These are phyloP conservation scores for Hozukius guyotensis DNA, from an alignment of 2,797 vertebrate species.

Conservation along the genomic window DNA sequence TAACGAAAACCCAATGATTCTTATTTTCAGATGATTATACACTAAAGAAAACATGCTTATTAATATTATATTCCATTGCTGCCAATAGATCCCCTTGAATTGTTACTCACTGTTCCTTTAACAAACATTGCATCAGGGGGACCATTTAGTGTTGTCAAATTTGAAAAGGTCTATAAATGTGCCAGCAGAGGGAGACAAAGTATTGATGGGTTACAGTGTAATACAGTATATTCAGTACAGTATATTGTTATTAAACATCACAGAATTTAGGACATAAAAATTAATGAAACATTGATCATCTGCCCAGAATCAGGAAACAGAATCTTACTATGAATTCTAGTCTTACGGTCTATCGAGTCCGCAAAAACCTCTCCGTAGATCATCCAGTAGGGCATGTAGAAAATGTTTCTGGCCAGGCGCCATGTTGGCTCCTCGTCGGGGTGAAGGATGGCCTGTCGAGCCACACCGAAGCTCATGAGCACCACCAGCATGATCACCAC, in stretches of 20 bases:
- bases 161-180: constrained; percentile 3
- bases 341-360: constrained; percentile 99
- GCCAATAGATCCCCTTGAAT: too few relatives aligned
- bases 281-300: constrained; percentile 84
- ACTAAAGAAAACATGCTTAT: too few relatives aligned
- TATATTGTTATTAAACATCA: background rate
- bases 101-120: background rate
- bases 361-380: constrained; percentile 99
- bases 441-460: constrained; percentile 97
- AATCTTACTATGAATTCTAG: constrained; percentile 99
- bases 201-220: background rate
- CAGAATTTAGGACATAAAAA: constrained; percentile 24
- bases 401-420: constrained; percentile 98
- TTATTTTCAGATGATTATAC: too few relatives aligned
- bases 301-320: constrained; percentile 94
- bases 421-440: constrained; percentile 98
- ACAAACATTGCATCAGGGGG: background rate
- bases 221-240: too few relatives aligned
- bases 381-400: constrained; percentile 99
- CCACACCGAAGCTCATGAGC: constrained; percentile 98
- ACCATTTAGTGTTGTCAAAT: background rate
- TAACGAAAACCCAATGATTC: too few relatives aligned
- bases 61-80: too few relatives aligned
- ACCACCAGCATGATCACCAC: constrained; percentile 99
- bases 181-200: constrained; percentile 68